phyloP scores from a whole-genome alignment of 2,888 invertebrate genomes.

The Cactoblastis cactorum region DNA sequence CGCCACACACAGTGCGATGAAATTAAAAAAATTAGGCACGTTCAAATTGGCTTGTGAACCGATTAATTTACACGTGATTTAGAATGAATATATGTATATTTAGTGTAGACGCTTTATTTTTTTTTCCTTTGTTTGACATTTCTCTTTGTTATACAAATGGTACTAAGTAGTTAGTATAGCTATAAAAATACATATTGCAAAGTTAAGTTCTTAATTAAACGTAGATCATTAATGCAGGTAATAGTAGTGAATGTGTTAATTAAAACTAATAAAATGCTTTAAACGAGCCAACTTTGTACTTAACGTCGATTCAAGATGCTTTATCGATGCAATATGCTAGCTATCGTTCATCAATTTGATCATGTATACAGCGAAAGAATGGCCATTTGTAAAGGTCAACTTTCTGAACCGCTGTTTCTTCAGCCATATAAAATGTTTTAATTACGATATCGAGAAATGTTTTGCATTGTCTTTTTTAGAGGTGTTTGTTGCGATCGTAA shows the following conservation, averaged over 20 bases:
- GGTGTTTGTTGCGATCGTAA: constrained; percentile 19
- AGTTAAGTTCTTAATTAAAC: not conserved
- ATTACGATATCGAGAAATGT: not conserved
- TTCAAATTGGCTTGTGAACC: not conserved
- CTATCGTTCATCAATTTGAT: not conserved
- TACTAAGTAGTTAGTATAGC: too few species aligned
- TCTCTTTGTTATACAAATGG: too few species aligned
- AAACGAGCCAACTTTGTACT: not conserved
- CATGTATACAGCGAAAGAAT: not conserved
- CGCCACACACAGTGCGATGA: constrained; percentile 46
- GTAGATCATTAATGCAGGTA: not conserved
- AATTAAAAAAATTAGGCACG: not conserved
- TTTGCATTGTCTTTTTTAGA: not conserved
- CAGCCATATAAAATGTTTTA: constrained; percentile 2
- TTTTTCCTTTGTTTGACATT: not conserved
- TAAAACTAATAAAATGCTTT: not conserved
- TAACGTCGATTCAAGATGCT: not conserved
- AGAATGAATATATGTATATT: not conserved
- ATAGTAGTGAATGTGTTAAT: not conserved
- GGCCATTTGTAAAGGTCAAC: constrained; percentile 11
- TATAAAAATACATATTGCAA: not conserved
- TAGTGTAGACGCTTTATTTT: not conserved
- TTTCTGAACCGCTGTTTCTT: constrained; percentile 9
- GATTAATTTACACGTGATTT: constrained; percentile 5
- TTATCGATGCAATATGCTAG: not conserved